Conservation (phyloP, 2,797 vertebrate species). For the Heteromormyrus szaboi region DNA sequence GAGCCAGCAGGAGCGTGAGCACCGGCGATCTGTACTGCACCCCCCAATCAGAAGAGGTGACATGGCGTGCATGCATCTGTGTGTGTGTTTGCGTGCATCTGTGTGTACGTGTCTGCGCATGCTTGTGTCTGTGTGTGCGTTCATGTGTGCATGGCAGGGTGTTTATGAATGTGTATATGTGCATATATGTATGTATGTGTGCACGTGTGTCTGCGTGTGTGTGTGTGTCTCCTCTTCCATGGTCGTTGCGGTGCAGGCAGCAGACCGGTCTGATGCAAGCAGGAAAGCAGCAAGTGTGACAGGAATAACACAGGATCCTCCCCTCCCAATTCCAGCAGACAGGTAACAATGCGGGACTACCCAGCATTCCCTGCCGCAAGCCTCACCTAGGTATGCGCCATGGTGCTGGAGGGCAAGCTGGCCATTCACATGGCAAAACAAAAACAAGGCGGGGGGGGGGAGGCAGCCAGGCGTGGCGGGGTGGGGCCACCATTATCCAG, state of each 20-base stretch:
- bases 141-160: too few relatives aligned
- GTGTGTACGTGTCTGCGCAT: too few relatives aligned
- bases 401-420: conserved; percentile 10
- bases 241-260: not conserved
- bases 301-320: not conserved
- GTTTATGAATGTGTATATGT: too few relatives aligned
- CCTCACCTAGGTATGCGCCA: conserved; percentile 10
- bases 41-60: too few relatives aligned
- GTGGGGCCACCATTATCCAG: not conserved
- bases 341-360: not conserved
- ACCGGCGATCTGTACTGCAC: too few relatives aligned
- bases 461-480: not conserved
- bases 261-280: not conserved
- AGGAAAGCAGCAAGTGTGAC: not conserved
- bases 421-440: not conserved
- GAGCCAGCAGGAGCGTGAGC: too few relatives aligned
- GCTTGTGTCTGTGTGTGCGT: too few relatives aligned
- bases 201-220: not conserved
- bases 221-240: not conserved
- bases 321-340: conserved; percentile 1
- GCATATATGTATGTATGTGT: not conserved
- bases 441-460: not conserved
- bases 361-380: not conserved
- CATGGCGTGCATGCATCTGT: too few relatives aligned
- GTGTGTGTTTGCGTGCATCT: too few relatives aligned